Conservation (phyloP, 1,140 invertebrate genomes). For the Cydia amplana region DNA sequence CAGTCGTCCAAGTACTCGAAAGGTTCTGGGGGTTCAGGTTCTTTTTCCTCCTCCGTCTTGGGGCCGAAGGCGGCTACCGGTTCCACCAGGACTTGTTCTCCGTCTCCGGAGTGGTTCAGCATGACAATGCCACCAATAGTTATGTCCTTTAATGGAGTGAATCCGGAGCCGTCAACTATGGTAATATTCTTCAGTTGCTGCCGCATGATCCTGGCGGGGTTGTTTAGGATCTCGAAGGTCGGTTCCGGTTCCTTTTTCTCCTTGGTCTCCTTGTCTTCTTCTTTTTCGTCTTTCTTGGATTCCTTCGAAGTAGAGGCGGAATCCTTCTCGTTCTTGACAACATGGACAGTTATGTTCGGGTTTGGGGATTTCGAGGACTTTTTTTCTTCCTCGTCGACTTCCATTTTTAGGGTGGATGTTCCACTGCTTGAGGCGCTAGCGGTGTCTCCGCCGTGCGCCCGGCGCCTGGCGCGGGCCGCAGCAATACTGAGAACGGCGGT, state of each 20-base stretch:
- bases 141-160: slow-evolving; percentile 93
- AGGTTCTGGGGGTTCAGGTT: slow-evolving; percentile 97
- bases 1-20: slow-evolving; percentile 96
- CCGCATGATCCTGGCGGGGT: slow-evolving; percentile 96
- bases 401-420: slow-evolving; percentile 84
- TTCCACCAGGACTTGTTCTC: slow-evolving; percentile 94
- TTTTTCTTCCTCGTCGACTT: slow-evolving; percentile 84
- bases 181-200: slow-evolving; percentile 95
- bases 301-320: slow-evolving; percentile 70
- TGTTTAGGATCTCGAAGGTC: slow-evolving; percentile 94
- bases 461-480: slow-evolving; percentile 89
- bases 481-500: slow-evolving; percentile 99
- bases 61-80: slow-evolving; percentile 96
- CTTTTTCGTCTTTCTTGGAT: slow-evolving; percentile 78
- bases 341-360: slow-evolving; percentile 79
- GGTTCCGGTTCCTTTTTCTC: slow-evolving; percentile 93
- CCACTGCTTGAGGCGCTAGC: slow-evolving; percentile 70
- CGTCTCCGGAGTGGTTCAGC: slow-evolving; percentile 90
- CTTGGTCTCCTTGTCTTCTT: slow-evolving; percentile 81
- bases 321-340: slow-evolving; percentile 79
- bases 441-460: slow-evolving; percentile 81
- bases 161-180: slow-evolving; percentile 89
- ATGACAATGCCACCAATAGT: slow-evolving; percentile 98
- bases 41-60: slow-evolving; percentile 96
- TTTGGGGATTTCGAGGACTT: slow-evolving; percentile 81